phyloP scores from a whole-genome alignment of 2,888 invertebrate species.

The Perithous albicinctus region DNA sequence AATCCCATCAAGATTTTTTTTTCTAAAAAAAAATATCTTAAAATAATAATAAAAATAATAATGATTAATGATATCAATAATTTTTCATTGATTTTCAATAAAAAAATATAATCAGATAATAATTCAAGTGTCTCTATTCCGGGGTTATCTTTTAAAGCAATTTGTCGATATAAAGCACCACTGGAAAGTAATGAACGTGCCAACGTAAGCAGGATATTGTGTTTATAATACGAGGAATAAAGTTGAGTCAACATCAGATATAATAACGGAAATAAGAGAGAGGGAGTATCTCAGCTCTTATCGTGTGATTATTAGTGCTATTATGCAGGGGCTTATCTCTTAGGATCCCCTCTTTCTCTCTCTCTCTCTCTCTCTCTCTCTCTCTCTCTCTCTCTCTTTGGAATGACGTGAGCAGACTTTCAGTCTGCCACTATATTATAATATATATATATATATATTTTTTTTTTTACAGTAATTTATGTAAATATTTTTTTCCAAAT shows the following conservation, averaged over 20 bases:
- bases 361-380: no score
- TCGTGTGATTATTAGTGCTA: slow-evolving; percentile 35
- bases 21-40: no score
- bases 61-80: neutral
- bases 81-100: neutral
- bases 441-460: neutral
- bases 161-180: neutral
- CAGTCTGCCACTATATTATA: neutral
- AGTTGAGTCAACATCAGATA: slow-evolving; percentile 55
- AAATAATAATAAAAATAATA: neutral
- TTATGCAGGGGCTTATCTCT: slow-evolving; percentile 25
- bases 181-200: neutral
- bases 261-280: slow-evolving; percentile 28
- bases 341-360: no score
- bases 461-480: neutral
- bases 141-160: slow-evolving; percentile 47
- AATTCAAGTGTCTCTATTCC: slow-evolving; percentile 39
- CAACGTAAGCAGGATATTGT: slow-evolving; percentile 34
- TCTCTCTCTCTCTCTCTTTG: no score
- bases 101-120: neutral
- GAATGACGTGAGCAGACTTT: neutral
- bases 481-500: no score
- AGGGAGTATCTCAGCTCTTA: slow-evolving; percentile 16
- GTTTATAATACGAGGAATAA: slow-evolving; percentile 48
- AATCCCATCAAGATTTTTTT: neutral